Evolutionary conservation across 2,113 vertebrate genomes (phyloP), one percentile per base, ranked within the genome.

Genomic region (Gymnogyps californianus): DNA sequence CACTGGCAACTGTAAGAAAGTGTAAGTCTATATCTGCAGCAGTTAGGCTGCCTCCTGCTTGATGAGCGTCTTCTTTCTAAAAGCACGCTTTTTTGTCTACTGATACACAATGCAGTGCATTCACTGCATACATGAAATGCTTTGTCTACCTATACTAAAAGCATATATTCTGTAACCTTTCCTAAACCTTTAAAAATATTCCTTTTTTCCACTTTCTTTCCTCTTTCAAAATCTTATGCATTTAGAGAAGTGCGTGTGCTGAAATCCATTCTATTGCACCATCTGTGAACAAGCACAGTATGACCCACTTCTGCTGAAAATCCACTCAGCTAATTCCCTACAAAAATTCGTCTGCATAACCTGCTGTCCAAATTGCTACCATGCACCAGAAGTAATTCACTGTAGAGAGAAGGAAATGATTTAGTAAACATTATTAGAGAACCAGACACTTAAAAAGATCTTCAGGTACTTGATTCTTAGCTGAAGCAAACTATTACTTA

Each of bases 261-360:
- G 82, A 74, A 90, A 95, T 95, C 67, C 49, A 31, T 93, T 92
- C 81, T 96, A 77, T 77, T 76, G 94, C 94, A 66, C 89, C 69
- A 94, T 94, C 95, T 96, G 83, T 94, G 95, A 96, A 87, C 78
- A 83, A 94, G 81, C 89, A 42, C 83, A 62, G 65, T 77, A 84
- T 95, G 95, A 95, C 76, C 90, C 84, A 95, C 83, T 97, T 97
- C 87, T 97, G 78, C 91, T 91, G 87, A 86, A 90, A 93, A 95
- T 80, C 79, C 78, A 58, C 71, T 89, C 76, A 87, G 79, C 76
- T 97, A 96, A 98, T 96, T 95, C 89, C 76, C 84, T 93, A 46
- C 79, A 80, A 94, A 97, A 95, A 96, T 38, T 90, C 0, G 1
- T 90, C 91, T 93, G 81, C 57, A 29, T 87, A 65, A 58, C 76